A percentile compares a stretch with the other conserved stretches of the same genome.
These are phyloP conservation scores for Cylas formicarius DNA, from an alignment of 1,140 invertebrate species.

Conservation along the genomic window DNA sequence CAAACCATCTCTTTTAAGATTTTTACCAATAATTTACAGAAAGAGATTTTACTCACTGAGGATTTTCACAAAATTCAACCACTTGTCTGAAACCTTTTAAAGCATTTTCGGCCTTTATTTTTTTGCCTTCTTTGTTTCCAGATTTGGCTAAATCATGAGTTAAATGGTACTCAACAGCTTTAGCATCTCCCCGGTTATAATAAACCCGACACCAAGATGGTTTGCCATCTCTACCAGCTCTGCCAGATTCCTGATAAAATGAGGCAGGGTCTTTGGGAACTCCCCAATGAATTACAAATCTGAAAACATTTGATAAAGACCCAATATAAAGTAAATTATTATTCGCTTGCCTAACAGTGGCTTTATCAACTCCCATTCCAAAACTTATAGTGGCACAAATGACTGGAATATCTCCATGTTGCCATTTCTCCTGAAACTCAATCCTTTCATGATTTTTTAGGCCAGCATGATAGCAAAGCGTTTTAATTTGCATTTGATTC, in stretches of 20 bases:
- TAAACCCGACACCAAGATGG: conserved; percentile 88
- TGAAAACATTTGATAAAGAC: conserved; percentile 49
- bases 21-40: neutral
- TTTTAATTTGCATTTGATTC: conserved; percentile 54
- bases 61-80: conserved; percentile 68
- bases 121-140: conserved; percentile 42
- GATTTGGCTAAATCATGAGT: conserved; percentile 57
- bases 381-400: conserved; percentile 92
- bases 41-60: conserved; percentile 44
- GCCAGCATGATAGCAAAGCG: conserved; percentile 70
- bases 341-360: conserved; percentile 71
- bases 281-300: conserved; percentile 90
- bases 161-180: conserved; percentile 73
- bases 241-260: conserved; percentile 87
- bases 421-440: conserved; percentile 70
- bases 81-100: conserved; percentile 68
- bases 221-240: conserved; percentile 80
- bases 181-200: conserved; percentile 72
- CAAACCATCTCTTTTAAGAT: neutral
- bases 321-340: conserved; percentile 1
- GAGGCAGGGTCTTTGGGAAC: conserved; percentile 76
- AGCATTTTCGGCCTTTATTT: conserved; percentile 52
- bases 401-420: conserved; percentile 67
- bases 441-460: conserved; percentile 57
- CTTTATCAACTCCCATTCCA: conserved; percentile 97